These are phyloP conservation scores for Seriola aureovittata DNA, from an alignment of 2,113 vertebrate species.

Conservation along the genomic window DNA sequence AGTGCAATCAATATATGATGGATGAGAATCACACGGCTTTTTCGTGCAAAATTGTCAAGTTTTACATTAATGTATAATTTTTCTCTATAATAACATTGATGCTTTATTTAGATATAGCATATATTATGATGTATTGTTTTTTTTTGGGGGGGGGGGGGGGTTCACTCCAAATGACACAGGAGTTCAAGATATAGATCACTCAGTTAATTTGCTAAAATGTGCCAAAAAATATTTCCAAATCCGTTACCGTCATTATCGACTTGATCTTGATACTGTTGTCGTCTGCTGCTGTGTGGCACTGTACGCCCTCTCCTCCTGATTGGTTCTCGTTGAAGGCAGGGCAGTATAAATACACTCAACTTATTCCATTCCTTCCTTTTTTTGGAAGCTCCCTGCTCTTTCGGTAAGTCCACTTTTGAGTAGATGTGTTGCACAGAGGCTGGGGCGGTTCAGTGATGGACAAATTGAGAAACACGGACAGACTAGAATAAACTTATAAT, in stretches of 20 bases:
- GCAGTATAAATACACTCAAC: conserved; percentile 67
- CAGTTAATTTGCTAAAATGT: not conserved
- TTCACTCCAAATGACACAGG: too few relatives aligned
- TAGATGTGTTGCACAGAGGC: not conserved
- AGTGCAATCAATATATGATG: too few relatives aligned
- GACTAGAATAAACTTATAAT: accelerated
- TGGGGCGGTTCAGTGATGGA: not conserved
- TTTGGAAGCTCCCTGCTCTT: conserved; percentile 6
- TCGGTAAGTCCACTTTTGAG: conserved; percentile 50
- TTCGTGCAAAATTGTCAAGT: not conserved
- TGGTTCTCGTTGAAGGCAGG: conserved; percentile 78
- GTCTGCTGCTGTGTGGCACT: not conserved
- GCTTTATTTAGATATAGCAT: too few relatives aligned
- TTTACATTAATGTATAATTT: too few relatives aligned
- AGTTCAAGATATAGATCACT: not conserved
- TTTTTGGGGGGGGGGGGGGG: too few relatives aligned
- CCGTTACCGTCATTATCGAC: not conserved
- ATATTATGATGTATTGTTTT: too few relatives aligned
- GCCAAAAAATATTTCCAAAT: conserved; percentile 14
- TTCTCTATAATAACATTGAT: too few relatives aligned
- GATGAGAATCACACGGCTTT: not conserved
- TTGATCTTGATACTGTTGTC: conserved; percentile 46
- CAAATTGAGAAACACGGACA: not conserved
- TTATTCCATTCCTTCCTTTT: conserved; percentile 53
- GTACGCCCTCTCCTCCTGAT: conserved; percentile 73